Evolutionary conservation across 2,797 vertebrate species (phyloP).

Genomic region (Malacoraja senta): DNA sequence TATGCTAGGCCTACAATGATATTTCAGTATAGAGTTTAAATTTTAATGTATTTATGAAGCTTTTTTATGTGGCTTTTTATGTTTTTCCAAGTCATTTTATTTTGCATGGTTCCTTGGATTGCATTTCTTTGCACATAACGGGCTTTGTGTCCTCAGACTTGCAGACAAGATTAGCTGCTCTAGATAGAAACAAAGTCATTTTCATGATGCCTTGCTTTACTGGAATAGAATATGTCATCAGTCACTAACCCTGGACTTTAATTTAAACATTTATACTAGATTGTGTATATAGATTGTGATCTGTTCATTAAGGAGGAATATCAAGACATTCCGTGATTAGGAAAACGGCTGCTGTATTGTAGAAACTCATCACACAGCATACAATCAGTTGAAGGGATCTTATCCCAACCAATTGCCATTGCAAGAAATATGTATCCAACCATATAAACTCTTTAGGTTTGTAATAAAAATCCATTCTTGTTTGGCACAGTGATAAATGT

Average conservation of each 20-base stretch:
- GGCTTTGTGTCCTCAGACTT: conserved; percentile 79
- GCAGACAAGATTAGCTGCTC: conserved; percentile 94
- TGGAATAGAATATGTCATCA: conserved; percentile 79
- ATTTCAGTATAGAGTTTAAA: conserved; percentile 78
- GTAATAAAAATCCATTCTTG: conserved; percentile 45
- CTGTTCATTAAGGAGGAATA: conserved; percentile 75
- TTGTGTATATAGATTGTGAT: conserved; percentile 86
- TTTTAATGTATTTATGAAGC: conserved; percentile 98
- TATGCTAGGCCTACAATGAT: conserved; percentile 75
- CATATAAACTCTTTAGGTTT: conserved; percentile 37
- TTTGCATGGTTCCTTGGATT: conserved; percentile 98
- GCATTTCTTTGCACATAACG: conserved; percentile 99
- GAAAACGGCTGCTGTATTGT: conserved; percentile 95
- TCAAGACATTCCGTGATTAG: conserved; percentile 97
- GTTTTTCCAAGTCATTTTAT: conserved; percentile 80
- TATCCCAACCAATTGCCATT: conserved; percentile 33
- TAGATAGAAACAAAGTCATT: conserved; percentile 80
- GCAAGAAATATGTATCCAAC: conserved; percentile 36
- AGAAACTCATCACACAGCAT: conserved; percentile 39
- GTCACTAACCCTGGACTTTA: conserved; percentile 80
- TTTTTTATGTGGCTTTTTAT: conserved; percentile 84
- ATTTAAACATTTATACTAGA: conserved; percentile 94
- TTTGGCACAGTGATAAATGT: conserved; percentile 72
- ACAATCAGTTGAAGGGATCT: conserved; percentile 20
- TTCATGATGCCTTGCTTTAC: conserved; percentile 82